Conservation (phyloP, 2,113 vertebrate genomes). For the Cheirogaleus medius region DNA sequence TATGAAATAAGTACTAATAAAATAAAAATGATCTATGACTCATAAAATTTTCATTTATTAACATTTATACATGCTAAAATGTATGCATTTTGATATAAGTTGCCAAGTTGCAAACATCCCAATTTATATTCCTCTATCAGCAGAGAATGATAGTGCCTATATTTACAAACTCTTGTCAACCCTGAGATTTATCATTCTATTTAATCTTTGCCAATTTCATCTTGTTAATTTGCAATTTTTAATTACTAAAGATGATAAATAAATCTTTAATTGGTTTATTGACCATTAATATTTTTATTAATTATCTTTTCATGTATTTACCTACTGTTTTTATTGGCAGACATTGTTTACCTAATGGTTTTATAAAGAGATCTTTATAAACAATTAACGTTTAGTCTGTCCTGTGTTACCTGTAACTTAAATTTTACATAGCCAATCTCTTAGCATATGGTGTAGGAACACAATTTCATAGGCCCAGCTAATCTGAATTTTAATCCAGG, state of each 20-base stretch:
- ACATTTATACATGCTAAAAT: background rate
- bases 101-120: background rate
- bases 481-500: background rate
- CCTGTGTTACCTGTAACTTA: background rate
- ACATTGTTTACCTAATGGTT: background rate
- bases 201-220: background rate
- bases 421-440: background rate
- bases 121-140: background rate
- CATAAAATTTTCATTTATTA: background rate
- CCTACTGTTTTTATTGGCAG: background rate
- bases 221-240: background rate
- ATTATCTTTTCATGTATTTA: background rate
- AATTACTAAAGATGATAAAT: background rate
- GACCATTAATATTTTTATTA: background rate
- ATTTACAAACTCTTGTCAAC: background rate
- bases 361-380: background rate
- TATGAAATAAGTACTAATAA: background rate
- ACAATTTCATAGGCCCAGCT: background rate
- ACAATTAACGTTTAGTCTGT: background rate
- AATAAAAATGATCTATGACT: background rate
- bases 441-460: background rate
- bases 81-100: background rate
- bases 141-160: background rate
- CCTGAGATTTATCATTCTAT: background rate
- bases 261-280: background rate